A percentile compares a stretch with the other conserved stretches of the same genome.
These are phyloP conservation scores for Drosophila bifasciata DNA, from an alignment of 1,140 invertebrate genomes.

Conservation along the genomic window DNA sequence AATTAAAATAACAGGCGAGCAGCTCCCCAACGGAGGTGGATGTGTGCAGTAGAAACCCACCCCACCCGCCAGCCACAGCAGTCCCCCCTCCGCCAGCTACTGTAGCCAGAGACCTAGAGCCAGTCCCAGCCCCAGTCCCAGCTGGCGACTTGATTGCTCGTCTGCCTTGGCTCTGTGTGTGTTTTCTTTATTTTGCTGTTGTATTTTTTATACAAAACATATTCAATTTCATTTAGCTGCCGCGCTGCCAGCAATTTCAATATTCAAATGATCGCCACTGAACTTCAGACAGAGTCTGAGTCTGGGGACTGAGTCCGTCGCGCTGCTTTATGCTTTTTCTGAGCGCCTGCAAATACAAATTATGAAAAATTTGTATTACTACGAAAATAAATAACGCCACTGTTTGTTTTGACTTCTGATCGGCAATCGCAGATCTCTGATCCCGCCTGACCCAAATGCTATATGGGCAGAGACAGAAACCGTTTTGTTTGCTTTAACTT, in stretches of 20 bases:
- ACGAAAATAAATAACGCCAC: constrained; percentile 32
- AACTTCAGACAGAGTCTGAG: constrained; percentile 44
- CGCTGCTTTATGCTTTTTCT: constrained; percentile 44
- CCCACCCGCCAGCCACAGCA: too few relatives aligned
- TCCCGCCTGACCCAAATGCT: constrained; percentile 64
- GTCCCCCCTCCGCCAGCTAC: constrained; percentile 1
- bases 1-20: constrained; percentile 81
- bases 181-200: constrained; percentile 28
- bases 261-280: constrained; percentile 70
- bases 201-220: constrained; percentile 78
- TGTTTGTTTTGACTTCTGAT: constrained; percentile 51
- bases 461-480: constrained; percentile 47
- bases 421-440: constrained; percentile 19
- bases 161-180: constrained; percentile 52
- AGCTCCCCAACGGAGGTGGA: constrained; percentile 58
- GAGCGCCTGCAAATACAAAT: constrained; percentile 62
- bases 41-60: constrained; percentile 13
- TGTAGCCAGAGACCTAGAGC: constrained; percentile 45
- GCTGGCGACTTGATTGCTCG: constrained; percentile 45
- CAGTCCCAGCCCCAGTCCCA: constrained; percentile 52
- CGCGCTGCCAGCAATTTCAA: constrained; percentile 60
- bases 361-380: constrained; percentile 57
- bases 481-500: constrained; percentile 52
- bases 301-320: constrained; percentile 33
- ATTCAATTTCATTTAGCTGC: constrained; percentile 76